Percentiles rank a stretch among this genome's conserved stretches.
phyloP scores from a whole-genome alignment of 2,113 vertebrate species.

The Sylvietta virens region DNA sequence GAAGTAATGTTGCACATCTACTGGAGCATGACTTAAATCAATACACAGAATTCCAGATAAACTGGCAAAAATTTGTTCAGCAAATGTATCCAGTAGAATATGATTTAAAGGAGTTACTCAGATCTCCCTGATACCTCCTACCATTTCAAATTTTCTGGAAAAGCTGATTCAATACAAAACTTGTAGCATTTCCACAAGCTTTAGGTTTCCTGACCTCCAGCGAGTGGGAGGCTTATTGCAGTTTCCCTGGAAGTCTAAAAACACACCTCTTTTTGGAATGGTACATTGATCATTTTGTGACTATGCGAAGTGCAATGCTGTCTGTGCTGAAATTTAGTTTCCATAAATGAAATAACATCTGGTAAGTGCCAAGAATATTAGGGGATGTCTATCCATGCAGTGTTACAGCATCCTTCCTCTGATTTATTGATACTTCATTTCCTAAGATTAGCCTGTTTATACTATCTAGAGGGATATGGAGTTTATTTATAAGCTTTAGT shows the following conservation, averaged over 20 bases:
- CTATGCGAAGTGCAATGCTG: not conserved
- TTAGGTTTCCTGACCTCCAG: not conserved
- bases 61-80: not conserved
- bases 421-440: not conserved
- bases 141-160: not conserved
- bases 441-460: not conserved
- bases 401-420: not conserved
- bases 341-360: not conserved
- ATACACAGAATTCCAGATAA: conserved; percentile 65
- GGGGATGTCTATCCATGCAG: not conserved
- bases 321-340: not conserved
- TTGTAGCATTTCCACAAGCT: not conserved
- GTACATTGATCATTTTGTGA: not conserved
- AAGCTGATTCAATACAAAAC: not conserved
- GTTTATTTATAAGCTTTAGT: not conserved
- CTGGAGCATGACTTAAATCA: conserved; percentile 72
- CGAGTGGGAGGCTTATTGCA: not conserved
- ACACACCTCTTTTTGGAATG: not conserved
- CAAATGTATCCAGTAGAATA: not conserved
- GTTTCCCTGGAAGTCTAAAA: not conserved
- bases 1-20: conserved; percentile 69
- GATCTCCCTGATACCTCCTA: not conserved
- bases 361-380: not conserved
- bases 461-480: not conserved
- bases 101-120: not conserved